Base-by-base conservation (phyloP, 2,797 vertebrate genomes). In the Brotula barbata region DNA sequence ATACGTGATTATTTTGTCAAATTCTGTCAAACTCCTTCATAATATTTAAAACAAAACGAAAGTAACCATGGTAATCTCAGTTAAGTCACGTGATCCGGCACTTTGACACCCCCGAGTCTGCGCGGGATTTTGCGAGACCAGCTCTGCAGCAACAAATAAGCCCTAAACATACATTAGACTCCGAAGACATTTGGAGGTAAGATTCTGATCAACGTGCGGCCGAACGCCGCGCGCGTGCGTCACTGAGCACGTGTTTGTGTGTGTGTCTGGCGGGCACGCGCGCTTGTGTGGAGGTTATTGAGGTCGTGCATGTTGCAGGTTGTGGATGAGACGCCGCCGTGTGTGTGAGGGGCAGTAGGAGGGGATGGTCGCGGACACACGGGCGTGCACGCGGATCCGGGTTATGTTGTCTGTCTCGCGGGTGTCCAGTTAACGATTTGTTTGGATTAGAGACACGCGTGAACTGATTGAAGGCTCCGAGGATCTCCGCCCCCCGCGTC, bases 141-240 rank as follows among this genome's bases (percentile, higher is more conserved):
- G 7, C 50, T 69, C 77, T 52, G 75, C 81, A 71, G 73, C 71
- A 71, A 77, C 73, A 83, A 75, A 75, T 63, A 78, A 21, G 68
- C 57, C 71, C 62, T 53, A 45, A 45, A 23, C 8, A 22, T 22
- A 22, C 12, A n/a, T 14, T 5, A n/a, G 46, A 42, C 41, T 41
- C 55, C 36, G 69, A 58, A 68, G 50, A 83, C 68, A 10, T 80
- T 82, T 83, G 60, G 75, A 77, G 82, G 81, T 86, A 85, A 84
- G 77, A 71, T 49, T 13, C 39, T 64, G 64, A 71, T 64, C 64
- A 77, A 57, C 64, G 48, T 11, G 23, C 5, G 6, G 25, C 31
- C 5, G 31, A 33, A 9, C 31, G 2, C 31, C 6, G 31, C 31
- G 31, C 13, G 51, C 40, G 47, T 42, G 40, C 40, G 19, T 17